phyloP scores from a whole-genome alignment of 2,888 invertebrate genomes.

The Hypsopygia costalis region DNA sequence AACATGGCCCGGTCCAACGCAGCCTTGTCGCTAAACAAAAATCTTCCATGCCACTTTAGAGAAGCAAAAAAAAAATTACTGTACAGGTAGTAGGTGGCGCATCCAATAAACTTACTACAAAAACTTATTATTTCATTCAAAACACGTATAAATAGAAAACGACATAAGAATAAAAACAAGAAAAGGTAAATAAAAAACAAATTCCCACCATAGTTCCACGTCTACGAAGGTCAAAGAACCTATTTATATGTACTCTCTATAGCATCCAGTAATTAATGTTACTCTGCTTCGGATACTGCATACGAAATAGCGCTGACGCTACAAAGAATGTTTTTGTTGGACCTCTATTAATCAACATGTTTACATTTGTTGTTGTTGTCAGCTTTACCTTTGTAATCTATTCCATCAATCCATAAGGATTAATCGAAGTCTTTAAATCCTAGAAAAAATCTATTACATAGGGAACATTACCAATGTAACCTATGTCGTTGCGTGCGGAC shows the following conservation, averaged over 20 bases:
- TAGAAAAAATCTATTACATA: too few relatives aligned
- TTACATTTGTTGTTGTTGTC: slow-evolving; percentile 2
- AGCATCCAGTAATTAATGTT: slow-evolving; percentile 61
- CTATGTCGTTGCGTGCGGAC: too few relatives aligned
- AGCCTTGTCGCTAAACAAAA: too few relatives aligned
- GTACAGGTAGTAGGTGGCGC: too few relatives aligned
- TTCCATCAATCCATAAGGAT: too few relatives aligned
- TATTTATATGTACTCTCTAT: slow-evolving; percentile 55
- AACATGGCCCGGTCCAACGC: too few relatives aligned
- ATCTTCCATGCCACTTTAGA: too few relatives aligned
- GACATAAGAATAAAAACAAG: not conserved
- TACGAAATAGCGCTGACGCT: slow-evolving; percentile 45
- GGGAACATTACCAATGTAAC: too few relatives aligned
- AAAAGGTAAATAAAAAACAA: slow-evolving; percentile 8
- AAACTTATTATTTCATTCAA: not conserved
- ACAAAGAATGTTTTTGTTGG: slow-evolving; percentile 19
- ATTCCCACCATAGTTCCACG: slow-evolving; percentile 54
- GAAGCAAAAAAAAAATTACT: too few relatives aligned
- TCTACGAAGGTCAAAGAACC: slow-evolving; percentile 56
- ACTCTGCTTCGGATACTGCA: slow-evolving; percentile 45
- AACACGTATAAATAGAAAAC: not conserved
- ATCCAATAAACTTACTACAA: too few relatives aligned
- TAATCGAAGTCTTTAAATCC: too few relatives aligned
- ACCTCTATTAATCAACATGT: slow-evolving; percentile 2
- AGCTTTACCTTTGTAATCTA: too few relatives aligned